Conservation (phyloP, 2,888 invertebrate genomes). For the Bombylius major region DNA sequence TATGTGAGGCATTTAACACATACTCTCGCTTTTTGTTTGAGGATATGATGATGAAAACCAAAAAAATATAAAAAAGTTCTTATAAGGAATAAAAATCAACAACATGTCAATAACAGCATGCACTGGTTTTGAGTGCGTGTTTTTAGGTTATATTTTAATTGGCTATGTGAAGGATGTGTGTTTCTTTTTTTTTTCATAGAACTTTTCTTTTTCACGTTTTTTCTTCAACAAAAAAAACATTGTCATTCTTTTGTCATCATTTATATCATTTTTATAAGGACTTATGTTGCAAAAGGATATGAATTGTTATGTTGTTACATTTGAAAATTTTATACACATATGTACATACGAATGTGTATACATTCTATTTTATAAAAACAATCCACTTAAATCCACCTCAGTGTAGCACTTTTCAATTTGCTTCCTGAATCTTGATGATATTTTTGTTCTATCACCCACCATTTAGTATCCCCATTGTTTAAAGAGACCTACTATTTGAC, state of each 20-base stretch:
- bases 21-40: too few species aligned
- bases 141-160: constrained; percentile 37
- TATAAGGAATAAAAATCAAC: neutral
- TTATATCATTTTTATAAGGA: too few species aligned
- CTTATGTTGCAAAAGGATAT: too few species aligned
- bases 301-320: too few species aligned
- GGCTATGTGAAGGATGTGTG: constrained; percentile 18
- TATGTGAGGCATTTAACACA: too few species aligned
- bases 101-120: constrained; percentile 1
- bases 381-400: neutral
- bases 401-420: neutral
- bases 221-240: neutral
- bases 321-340: too few species aligned
- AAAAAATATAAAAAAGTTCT: too few species aligned
- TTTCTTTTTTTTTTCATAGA: neutral
- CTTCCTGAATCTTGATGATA: neutral
- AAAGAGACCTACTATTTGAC: neutral
- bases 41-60: too few species aligned
- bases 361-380: too few species aligned
- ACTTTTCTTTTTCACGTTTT: neutral
- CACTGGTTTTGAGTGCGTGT: constrained; percentile 17
- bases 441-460: neutral
- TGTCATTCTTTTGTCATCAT: too few species aligned
- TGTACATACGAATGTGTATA: too few species aligned
- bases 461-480: neutral